These are phyloP conservation scores for Pocota personata DNA, from an alignment of 2,888 invertebrate species.

Conservation along the genomic window DNA sequence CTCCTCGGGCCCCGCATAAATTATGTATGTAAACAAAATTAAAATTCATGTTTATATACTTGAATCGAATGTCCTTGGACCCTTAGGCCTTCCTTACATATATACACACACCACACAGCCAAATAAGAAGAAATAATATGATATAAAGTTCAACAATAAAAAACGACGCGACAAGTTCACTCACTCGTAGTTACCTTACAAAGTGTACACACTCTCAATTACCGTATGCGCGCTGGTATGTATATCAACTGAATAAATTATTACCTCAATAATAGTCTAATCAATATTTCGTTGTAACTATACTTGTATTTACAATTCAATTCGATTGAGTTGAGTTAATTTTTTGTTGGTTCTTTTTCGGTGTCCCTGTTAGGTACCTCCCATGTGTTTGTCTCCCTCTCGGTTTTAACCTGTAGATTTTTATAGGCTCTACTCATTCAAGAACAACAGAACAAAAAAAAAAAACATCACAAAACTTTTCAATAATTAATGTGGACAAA, in stretches of 20 bases:
- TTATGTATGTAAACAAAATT: slow-evolving; percentile 37
- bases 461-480: neutral
- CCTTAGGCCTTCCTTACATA: neutral
- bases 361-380: slow-evolving; percentile 2
- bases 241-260: slow-evolving; percentile 62
- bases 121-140: neutral
- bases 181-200: slow-evolving; percentile 34
- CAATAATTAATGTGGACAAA: slow-evolving; percentile 21
- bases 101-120: neutral
- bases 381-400: slow-evolving; percentile 1
- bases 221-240: slow-evolving; percentile 12
- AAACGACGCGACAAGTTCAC: slow-evolving; percentile 66
- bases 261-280: slow-evolving; percentile 71
- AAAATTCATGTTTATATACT: slow-evolving; percentile 11
- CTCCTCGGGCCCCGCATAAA: neutral
- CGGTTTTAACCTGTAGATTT: slow-evolving; percentile 49
- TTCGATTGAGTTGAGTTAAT: slow-evolving; percentile 44
- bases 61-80: slow-evolving; percentile 51
- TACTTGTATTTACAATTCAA: slow-evolving; percentile 44
- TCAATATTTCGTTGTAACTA: slow-evolving; percentile 69
- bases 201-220: slow-evolving; percentile 50
- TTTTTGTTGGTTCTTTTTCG: neutral
- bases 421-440: neutral
- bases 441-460: neutral
- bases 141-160: slow-evolving; percentile 1